A percentile compares a stretch with the other conserved stretches of the same genome.
Conservation (phyloP, 2,888 invertebrate genomes). For the Aphidoletes aphidimyza region DNA sequence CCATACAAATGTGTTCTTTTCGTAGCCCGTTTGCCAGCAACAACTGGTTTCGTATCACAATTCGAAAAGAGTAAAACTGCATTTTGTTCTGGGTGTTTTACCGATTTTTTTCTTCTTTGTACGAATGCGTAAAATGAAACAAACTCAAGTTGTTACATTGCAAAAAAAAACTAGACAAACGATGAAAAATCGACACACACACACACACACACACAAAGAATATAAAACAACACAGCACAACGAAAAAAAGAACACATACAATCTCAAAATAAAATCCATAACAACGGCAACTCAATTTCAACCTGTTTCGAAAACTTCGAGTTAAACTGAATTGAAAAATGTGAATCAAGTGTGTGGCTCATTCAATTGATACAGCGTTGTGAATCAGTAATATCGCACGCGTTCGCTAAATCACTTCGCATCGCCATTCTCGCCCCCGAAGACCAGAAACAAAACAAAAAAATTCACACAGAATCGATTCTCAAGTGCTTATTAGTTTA, state of each 20-base stretch:
- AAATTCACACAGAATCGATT: background rate
- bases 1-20: too few relatives aligned
- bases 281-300: background rate
- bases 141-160: too few relatives aligned
- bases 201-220: too few relatives aligned
- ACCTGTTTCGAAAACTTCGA: constrained; percentile 14
- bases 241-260: background rate
- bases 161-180: too few relatives aligned
- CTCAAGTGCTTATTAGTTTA: background rate
- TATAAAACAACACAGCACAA: too few relatives aligned
- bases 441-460: background rate
- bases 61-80: too few relatives aligned
- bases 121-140: too few relatives aligned
- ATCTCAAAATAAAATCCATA: background rate
- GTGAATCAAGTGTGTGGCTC: constrained; percentile 20
- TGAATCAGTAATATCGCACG: constrained; percentile 12
- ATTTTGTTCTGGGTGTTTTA: too few relatives aligned
- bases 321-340: background rate
- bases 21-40: too few relatives aligned
- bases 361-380: background rate
- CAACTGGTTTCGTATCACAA: too few relatives aligned
- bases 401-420: constrained; percentile 15
- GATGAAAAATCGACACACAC: too few relatives aligned
- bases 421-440: background rate
- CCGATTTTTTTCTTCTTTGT: too few relatives aligned